These are phyloP conservation scores for Malurus melanocephalus DNA, from an alignment of 2,113 vertebrate genomes.

Conservation along the genomic window DNA sequence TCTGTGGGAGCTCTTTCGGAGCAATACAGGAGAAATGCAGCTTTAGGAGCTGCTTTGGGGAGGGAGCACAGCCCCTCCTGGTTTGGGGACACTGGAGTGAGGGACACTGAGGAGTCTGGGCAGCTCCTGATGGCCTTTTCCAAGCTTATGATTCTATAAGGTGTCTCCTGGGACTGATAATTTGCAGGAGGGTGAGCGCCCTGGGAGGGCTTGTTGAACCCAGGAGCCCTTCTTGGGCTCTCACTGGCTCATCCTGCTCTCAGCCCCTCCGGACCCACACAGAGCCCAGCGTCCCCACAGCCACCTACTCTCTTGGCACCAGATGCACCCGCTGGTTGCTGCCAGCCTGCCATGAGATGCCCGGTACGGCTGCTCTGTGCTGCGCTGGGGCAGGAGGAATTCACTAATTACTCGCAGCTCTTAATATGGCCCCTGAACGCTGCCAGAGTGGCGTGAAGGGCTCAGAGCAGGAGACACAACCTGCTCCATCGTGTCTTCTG, in stretches of 20 bases:
- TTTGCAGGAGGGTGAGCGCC: neutral
- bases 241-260: neutral
- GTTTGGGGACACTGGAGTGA: neutral
- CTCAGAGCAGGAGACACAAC: conserved; percentile 52
- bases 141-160: neutral
- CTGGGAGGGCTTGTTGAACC: neutral
- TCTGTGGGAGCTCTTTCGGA: neutral
- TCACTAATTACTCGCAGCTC: conserved; percentile 43
- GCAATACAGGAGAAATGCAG: neutral
- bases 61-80: accelerated
- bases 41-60: neutral
- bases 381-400: conserved; percentile 4
- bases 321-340: accelerated
- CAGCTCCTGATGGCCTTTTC: neutral
- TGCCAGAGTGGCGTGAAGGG: conserved; percentile 53
- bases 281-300: neutral
- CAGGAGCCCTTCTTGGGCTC: neutral
- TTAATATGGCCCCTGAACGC: conserved; percentile 44
- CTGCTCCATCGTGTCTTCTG: conserved; percentile 55
- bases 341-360: neutral
- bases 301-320: neutral
- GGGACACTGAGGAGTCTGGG: neutral
- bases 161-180: neutral
- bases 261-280: accelerated
- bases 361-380: neutral